These are phyloP conservation scores for Limnephilus marmoratus DNA, from an alignment of 2,888 invertebrate species.

Conservation along the genomic window DNA sequence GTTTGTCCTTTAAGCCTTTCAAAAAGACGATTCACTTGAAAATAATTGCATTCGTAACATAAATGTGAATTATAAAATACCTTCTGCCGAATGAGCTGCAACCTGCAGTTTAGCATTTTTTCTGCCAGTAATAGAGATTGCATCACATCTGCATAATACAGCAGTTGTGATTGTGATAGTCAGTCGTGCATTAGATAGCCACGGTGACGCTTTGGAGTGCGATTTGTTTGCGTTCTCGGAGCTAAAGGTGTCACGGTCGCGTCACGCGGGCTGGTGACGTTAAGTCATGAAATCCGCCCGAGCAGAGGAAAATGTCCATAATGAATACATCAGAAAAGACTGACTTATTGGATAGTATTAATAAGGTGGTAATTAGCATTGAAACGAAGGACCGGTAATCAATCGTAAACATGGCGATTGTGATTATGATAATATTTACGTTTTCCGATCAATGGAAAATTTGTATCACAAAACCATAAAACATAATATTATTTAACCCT, in stretches of 20 bases:
- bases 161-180: neutral
- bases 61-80: neutral
- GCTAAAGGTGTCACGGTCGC: constrained; percentile 40
- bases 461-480: neutral
- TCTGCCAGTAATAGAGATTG: constrained; percentile 12
- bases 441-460: neutral
- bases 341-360: constrained; percentile 20
- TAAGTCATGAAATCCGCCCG: constrained; percentile 12
- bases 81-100: neutral
- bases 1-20: no score
- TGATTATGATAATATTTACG: neutral
- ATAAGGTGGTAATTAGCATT: neutral
- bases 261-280: neutral
- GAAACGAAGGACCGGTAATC: neutral
- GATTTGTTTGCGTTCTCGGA: constrained; percentile 39
- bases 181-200: constrained; percentile 14
- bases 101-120: constrained; percentile 7
- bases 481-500: no score
- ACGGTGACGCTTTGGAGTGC: constrained; percentile 16
- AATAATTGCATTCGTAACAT: no score
- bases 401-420: neutral
- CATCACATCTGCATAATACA: neutral
- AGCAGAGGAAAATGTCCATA: neutral
- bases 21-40: no score
- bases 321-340: constrained; percentile 34